These are phyloP conservation scores for Pogonus chalceus DNA, from an alignment of 1,140 invertebrate species.

Conservation along the genomic window DNA sequence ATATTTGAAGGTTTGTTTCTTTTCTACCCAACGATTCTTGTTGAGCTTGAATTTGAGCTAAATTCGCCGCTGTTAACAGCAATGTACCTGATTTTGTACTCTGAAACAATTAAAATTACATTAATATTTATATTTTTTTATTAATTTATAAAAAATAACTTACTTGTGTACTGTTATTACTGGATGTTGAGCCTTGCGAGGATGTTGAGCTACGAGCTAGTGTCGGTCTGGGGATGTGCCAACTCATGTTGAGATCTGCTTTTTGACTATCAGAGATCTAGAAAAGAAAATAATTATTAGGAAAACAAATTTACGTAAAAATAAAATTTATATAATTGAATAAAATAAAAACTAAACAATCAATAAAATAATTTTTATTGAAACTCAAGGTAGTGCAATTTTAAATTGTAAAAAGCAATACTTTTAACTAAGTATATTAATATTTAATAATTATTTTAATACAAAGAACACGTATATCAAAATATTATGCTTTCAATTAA, in stretches of 20 bases:
- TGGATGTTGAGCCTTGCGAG: slow-evolving; percentile 61
- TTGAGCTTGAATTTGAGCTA: slow-evolving; percentile 50
- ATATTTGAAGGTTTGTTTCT: neutral
- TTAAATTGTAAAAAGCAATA: too few relatives aligned
- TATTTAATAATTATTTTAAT: too few relatives aligned
- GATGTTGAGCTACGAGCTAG: slow-evolving; percentile 58
- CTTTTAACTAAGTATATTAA: too few relatives aligned
- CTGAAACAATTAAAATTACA: slow-evolving; percentile 39
- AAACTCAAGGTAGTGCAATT: too few relatives aligned
- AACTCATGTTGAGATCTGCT: slow-evolving; percentile 40
- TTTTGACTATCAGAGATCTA: slow-evolving; percentile 23
- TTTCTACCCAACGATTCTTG: neutral
- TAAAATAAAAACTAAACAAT: too few relatives aligned
- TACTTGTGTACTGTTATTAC: slow-evolving; percentile 68
- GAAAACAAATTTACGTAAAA: too few relatives aligned
- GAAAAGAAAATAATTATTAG: slow-evolving; percentile 15
- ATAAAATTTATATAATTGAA: too few relatives aligned
- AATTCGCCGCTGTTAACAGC: slow-evolving; percentile 64
- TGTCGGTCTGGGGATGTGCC: slow-evolving; percentile 70
- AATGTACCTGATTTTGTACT: slow-evolving; percentile 67
- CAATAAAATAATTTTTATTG: too few relatives aligned
- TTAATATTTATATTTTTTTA: neutral
- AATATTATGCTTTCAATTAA: too few relatives aligned
- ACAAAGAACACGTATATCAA: too few relatives aligned
- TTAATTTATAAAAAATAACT: too few relatives aligned